These are phyloP conservation scores for Sardinella longiceps DNA, from an alignment of 2,797 vertebrate species.

Conservation along the genomic window DNA sequence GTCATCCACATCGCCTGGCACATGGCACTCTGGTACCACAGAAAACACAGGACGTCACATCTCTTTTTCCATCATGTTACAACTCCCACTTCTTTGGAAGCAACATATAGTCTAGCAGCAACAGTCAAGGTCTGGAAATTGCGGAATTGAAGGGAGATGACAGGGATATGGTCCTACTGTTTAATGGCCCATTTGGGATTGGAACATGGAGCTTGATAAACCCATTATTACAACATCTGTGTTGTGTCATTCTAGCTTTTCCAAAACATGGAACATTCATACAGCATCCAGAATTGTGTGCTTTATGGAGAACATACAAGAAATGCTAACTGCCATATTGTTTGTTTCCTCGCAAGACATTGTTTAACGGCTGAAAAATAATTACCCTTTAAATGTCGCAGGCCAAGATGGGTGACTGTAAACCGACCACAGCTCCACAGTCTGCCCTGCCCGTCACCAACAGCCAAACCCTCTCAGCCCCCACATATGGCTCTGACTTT, in stretches of 20 bases:
- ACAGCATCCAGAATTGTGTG: neutral
- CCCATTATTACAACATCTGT: neutral
- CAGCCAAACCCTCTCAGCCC: constrained; percentile 35
- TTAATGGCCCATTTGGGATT: constrained; percentile 5
- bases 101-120: constrained; percentile 48
- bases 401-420: constrained; percentile 68
- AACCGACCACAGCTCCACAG: constrained; percentile 63
- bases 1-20: constrained; percentile 59
- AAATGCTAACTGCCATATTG: constrained; percentile 15
- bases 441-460: constrained; percentile 60
- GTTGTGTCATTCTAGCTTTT: neutral
- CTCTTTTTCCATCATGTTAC: constrained; percentile 56
- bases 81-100: constrained; percentile 50
- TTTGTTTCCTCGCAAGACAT: constrained; percentile 52
- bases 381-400: constrained; percentile 71
- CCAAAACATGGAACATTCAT: neutral
- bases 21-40: constrained; percentile 9
- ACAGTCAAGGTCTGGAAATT: constrained; percentile 36
- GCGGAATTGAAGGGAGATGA: constrained; percentile 19
- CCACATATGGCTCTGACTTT: constrained; percentile 31
- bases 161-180: constrained; percentile 31
- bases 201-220: neutral
- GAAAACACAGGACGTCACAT: constrained; percentile 57
- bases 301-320: neutral
- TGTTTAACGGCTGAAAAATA: constrained; percentile 65